Evolutionary conservation across 1,140 invertebrate species (phyloP).

Genomic region (Adoxophyes honmai): DNA sequence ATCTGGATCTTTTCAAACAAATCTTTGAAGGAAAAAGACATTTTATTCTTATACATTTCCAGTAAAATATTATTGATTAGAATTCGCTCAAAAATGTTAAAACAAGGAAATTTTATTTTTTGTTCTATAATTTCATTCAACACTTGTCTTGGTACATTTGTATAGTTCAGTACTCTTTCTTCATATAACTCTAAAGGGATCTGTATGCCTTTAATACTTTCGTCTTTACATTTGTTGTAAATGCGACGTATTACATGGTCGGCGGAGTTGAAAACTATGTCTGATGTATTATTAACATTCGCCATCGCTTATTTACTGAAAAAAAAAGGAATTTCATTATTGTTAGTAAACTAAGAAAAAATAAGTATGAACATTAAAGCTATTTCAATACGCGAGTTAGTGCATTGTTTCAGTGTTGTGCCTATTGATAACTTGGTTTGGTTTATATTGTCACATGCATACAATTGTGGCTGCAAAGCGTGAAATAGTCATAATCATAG

Average conservation of each 20-base stretch:
- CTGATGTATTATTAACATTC: too few relatives aligned
- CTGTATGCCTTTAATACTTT: background rate
- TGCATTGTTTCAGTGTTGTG: too few relatives aligned
- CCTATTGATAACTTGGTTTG: too few relatives aligned
- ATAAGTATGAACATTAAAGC: too few relatives aligned
- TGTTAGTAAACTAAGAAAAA: too few relatives aligned
- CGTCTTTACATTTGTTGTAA: slow-evolving; percentile 2
- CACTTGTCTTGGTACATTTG: background rate
- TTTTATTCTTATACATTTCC: background rate
- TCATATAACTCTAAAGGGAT: background rate
- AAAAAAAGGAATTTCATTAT: too few relatives aligned
- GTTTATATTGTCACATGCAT: too few relatives aligned
- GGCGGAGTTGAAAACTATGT: too few relatives aligned
- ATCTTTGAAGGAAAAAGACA: background rate
- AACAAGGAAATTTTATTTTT: background rate
- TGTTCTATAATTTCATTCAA: background rate
- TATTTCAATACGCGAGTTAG: too few relatives aligned
- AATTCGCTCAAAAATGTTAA: background rate
- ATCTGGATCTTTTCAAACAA: background rate
- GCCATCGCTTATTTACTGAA: too few relatives aligned
- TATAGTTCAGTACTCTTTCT: slow-evolving; percentile 10
- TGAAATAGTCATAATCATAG: too few relatives aligned
- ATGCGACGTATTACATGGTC: background rate
- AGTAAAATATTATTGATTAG: background rate
- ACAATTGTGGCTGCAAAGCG: too few relatives aligned